Percentiles rank a stretch among this genome's conserved stretches.
Conservation (phyloP, 1,140 invertebrate species). For the Phthorimaea operculella region DNA sequence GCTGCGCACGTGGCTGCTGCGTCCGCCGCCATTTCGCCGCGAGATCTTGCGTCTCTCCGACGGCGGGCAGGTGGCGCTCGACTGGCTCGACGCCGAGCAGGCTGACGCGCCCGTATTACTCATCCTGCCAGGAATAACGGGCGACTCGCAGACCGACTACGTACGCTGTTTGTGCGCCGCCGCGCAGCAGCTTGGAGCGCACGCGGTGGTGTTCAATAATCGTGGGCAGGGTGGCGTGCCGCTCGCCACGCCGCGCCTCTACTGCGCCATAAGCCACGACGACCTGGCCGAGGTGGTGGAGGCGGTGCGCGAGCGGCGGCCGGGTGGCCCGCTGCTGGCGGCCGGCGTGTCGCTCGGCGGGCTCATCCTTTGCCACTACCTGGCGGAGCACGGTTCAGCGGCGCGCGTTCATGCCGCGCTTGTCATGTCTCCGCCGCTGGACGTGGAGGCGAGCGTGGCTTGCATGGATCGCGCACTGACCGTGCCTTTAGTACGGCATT, state of each 20-base stretch:
- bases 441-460: constrained; percentile 74
- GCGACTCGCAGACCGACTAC: constrained; percentile 83
- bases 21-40: constrained; percentile 60
- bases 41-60: constrained; percentile 81
- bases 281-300: constrained; percentile 82
- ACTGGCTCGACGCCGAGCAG: constrained; percentile 77
- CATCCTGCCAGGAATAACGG: constrained; percentile 84
- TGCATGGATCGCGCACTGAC: constrained; percentile 83
- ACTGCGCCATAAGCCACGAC: constrained; percentile 84
- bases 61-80: constrained; percentile 87
- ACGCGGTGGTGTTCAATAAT: constrained; percentile 84
- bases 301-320: constrained; percentile 75
- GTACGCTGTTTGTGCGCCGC: constrained; percentile 80
- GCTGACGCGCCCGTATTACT: constrained; percentile 73
- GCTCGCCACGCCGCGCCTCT: constrained; percentile 81
- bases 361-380: constrained; percentile 77
- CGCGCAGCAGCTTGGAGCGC: constrained; percentile 73
- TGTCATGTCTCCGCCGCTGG: constrained; percentile 85
- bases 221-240: constrained; percentile 80
- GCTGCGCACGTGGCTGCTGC: constrained; percentile 65
- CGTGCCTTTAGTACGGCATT: constrained; percentile 78
- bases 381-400: constrained; percentile 72
- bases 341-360: constrained; percentile 88
- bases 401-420: constrained; percentile 76
- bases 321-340: constrained; percentile 77